These are phyloP conservation scores for Baronia brevicornis DNA, from an alignment of 2,888 invertebrate genomes.

Conservation along the genomic window DNA sequence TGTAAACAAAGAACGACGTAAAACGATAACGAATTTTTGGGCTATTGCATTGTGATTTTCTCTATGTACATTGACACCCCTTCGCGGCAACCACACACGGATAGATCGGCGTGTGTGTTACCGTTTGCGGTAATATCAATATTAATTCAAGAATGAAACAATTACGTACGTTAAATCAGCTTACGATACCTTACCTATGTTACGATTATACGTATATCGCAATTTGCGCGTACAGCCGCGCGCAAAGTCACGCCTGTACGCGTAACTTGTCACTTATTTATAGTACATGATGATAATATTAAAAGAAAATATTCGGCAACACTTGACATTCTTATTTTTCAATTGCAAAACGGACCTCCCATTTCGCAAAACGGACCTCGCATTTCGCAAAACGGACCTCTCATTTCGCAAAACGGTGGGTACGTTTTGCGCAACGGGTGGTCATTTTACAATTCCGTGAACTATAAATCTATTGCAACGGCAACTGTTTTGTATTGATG, in stretches of 20 bases:
- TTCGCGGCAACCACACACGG: slow-evolving; percentile 23
- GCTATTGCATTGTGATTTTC: slow-evolving; percentile 71
- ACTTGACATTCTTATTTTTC: slow-evolving; percentile 65
- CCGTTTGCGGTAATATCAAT: slow-evolving; percentile 38
- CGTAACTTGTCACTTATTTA: slow-evolving; percentile 52
- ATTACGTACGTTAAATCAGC: slow-evolving; percentile 73
- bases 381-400: slow-evolving; percentile 20
- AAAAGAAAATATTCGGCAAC: slow-evolving; percentile 73
- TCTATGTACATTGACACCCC: slow-evolving; percentile 49
- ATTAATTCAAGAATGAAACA: slow-evolving; percentile 70
- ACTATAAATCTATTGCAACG: slow-evolving; percentile 63
- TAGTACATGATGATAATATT: slow-evolving; percentile 71
- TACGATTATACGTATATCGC: slow-evolving; percentile 60
- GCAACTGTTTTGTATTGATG: slow-evolving; percentile 53
- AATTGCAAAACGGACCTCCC: slow-evolving; percentile 35
- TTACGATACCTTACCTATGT: slow-evolving; percentile 70
- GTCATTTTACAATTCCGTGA: slow-evolving; percentile 35
- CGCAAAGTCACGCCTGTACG: slow-evolving; percentile 29
- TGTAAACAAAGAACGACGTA: slow-evolving; percentile 46
- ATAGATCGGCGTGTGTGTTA: slow-evolving; percentile 13
- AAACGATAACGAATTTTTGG: slow-evolving; percentile 62
- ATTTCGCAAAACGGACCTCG: slow-evolving; percentile 20
- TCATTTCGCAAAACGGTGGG: slow-evolving; percentile 19
- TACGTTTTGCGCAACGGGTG: slow-evolving; percentile 24
- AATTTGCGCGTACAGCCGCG: slow-evolving; percentile 38